These are phyloP conservation scores for Hoplodrina ambigua DNA, from an alignment of 2,888 invertebrate genomes.

Conservation along the genomic window DNA sequence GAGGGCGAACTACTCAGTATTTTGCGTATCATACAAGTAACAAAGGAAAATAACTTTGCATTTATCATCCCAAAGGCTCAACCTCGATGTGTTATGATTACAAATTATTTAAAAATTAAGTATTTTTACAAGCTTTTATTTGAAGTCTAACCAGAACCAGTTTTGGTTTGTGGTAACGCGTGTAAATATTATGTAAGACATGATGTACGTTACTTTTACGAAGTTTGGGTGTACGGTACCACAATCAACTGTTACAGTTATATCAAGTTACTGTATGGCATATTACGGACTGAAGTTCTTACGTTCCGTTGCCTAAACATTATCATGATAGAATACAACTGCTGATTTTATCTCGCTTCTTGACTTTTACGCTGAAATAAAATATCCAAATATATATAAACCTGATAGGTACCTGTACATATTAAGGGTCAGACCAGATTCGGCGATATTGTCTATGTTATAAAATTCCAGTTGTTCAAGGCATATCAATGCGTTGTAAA, in stretches of 20 bases:
- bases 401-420: background rate
- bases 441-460: constrained; percentile 14
- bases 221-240: constrained; percentile 37
- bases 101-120: background rate
- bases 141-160: background rate
- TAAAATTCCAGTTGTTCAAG: constrained; percentile 16
- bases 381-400: background rate
- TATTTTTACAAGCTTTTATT: background rate
- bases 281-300: constrained; percentile 32
- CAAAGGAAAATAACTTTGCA: background rate
- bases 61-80: background rate
- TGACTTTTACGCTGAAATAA: background rate
- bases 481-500: constrained; percentile 20
- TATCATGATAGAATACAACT: constrained; percentile 11
- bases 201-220: constrained; percentile 20
- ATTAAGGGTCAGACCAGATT: background rate
- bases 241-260: constrained; percentile 36
- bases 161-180: background rate
- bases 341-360: background rate
- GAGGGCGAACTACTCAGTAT: background rate
- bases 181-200: constrained; percentile 1
- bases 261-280: constrained; percentile 18
- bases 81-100: background rate
- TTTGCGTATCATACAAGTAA: background rate
- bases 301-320: constrained; percentile 20